Evolutionary conservation across 2,797 vertebrate species (phyloP).

Genomic region (Liasis olivaceus): DNA sequence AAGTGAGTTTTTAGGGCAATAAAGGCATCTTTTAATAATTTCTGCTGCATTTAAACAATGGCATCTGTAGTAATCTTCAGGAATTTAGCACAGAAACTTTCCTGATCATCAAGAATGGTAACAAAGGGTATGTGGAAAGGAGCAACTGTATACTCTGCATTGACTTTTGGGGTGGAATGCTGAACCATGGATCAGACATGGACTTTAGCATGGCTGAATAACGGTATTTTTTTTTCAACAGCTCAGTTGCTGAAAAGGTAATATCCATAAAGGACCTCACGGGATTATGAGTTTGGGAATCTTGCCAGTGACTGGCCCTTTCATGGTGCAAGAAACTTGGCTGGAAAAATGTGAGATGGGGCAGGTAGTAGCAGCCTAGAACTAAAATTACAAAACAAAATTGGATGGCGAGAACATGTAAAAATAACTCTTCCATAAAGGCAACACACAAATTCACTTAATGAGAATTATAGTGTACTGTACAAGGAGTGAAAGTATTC

Average conservation of each 20-base stretch:
- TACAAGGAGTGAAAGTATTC: not conserved
- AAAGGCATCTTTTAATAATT: not conserved
- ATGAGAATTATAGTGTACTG: not conserved
- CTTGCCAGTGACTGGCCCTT: not conserved
- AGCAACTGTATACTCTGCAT: not conserved
- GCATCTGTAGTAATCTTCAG: not conserved
- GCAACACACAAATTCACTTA: not conserved
- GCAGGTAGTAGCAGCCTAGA: not conserved
- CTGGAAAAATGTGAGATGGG: not conserved
- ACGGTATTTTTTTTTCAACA: not conserved
- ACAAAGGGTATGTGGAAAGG: not conserved
- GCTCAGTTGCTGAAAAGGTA: not conserved
- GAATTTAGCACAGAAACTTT: not conserved
- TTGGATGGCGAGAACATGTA: not conserved
- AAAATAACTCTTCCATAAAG: not conserved
- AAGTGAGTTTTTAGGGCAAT: not conserved
- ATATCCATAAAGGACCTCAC: not conserved
- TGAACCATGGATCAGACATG: constrained; percentile 1
- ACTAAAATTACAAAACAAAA: not conserved
- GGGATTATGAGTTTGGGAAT: not conserved
- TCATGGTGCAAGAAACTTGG: not conserved
- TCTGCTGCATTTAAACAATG: not conserved
- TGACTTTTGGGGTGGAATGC: not conserved
- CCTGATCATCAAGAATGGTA: not conserved
- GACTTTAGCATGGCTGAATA: not conserved